Evolutionary conservation across 2,888 invertebrate species (phyloP).

Genomic region (Ichneumon xanthorius): DNA sequence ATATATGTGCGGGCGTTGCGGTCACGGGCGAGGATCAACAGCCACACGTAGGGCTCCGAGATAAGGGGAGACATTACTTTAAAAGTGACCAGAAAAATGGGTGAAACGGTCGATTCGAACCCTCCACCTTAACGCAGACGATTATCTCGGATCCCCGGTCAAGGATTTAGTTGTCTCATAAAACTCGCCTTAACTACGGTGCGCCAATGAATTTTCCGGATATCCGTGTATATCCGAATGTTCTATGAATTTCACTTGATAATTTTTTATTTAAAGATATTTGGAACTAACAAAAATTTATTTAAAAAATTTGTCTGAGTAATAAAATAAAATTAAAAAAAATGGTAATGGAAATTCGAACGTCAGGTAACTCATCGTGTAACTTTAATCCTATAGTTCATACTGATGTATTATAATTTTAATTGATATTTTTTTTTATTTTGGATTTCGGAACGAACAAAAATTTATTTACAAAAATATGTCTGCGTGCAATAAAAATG

Average conservation of each 20-base stretch:
- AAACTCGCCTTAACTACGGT: constrained; percentile 49
- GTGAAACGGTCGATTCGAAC: constrained; percentile 57
- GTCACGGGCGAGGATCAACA: constrained; percentile 53
- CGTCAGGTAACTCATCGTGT: background rate
- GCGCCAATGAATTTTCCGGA: constrained; percentile 29
- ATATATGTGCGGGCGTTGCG: constrained; percentile 42
- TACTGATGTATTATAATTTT: no score
- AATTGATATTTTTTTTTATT: no score
- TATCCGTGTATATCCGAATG: background rate
- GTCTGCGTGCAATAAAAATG: background rate
- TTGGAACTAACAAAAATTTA: background rate
- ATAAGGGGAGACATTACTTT: constrained; percentile 63
- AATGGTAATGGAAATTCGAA: background rate
- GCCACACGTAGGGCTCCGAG: constrained; percentile 33
- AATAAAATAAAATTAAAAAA: background rate
- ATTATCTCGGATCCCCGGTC: constrained; percentile 56
- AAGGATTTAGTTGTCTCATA: constrained; percentile 63
- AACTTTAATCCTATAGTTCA: no score
- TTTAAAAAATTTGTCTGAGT: background rate
- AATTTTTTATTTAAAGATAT: background rate
- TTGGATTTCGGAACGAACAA: background rate
- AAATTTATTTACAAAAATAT: background rate
- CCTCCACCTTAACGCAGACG: constrained; percentile 55
- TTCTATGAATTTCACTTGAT: background rate
- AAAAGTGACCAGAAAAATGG: constrained; percentile 50